Percentiles rank a stretch among this genome's conserved stretches.
These are phyloP conservation scores for Chaunax sp. DNA, from an alignment of 2,797 vertebrate genomes.

Conservation along the genomic window DNA sequence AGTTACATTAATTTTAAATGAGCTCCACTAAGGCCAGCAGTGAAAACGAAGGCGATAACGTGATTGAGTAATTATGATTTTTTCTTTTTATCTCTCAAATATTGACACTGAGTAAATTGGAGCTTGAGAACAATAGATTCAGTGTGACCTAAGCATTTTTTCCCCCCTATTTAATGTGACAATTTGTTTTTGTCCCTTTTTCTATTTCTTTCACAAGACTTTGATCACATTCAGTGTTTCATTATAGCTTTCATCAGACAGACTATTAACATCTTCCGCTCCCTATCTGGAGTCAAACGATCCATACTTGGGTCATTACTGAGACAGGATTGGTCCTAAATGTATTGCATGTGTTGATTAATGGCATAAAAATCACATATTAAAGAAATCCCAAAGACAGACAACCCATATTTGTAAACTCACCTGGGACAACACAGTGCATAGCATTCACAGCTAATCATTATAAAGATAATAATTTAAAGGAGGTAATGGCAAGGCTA, in stretches of 20 bases:
- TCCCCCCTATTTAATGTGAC: constrained; percentile 1
- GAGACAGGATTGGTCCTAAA: too few species aligned
- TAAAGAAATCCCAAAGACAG: too few species aligned
- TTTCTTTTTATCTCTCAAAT: constrained; percentile 68
- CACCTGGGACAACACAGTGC: too few species aligned
- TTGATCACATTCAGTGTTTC: background rate
- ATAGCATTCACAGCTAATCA: too few species aligned
- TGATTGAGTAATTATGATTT: constrained; percentile 77
- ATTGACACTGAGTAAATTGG: constrained; percentile 76
- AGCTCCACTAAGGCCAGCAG: constrained; percentile 77
- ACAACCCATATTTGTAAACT: too few species aligned
- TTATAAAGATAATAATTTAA: too few species aligned
- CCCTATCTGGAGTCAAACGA: too few species aligned
- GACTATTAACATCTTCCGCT: too few species aligned
- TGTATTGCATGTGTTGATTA: too few species aligned
- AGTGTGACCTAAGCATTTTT: constrained; percentile 5
- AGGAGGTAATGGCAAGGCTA: too few species aligned
- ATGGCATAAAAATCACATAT: too few species aligned
- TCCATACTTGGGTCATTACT: too few species aligned
- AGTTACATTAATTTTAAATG: constrained; percentile 83
- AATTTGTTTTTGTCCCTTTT: background rate
- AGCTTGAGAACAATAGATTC: constrained; percentile 64
- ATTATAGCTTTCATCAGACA: background rate
- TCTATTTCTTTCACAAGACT: background rate
- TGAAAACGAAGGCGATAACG: constrained; percentile 78